Conservation (phyloP, 2,888 invertebrate species). For the Tachina grossa region DNA sequence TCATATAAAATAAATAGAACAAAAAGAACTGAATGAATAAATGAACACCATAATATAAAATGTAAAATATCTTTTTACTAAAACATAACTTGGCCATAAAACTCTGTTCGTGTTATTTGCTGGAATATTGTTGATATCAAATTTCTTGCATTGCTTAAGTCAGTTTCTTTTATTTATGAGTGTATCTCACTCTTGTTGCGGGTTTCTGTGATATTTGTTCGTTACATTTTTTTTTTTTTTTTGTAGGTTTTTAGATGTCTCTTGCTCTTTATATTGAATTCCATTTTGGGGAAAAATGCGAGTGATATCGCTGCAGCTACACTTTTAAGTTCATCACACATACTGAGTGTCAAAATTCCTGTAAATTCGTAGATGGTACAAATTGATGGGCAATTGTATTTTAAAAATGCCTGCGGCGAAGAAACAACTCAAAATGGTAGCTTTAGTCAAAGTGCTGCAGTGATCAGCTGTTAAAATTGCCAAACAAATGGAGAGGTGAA, state of each 20-base stretch:
- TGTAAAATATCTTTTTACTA: constrained; percentile 4
- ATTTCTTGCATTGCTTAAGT: constrained; percentile 26
- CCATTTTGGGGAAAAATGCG: too few relatives aligned
- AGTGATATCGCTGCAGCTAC: too few relatives aligned
- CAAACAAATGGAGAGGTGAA: too few relatives aligned
- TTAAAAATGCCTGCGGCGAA: too few relatives aligned
- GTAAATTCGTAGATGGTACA: too few relatives aligned
- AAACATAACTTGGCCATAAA: constrained; percentile 65
- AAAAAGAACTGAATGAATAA: constrained; percentile 4
- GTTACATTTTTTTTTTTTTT: constrained; percentile 8
- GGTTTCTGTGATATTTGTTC: constrained; percentile 2
- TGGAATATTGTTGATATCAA: constrained; percentile 51
- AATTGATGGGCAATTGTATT: too few relatives aligned
- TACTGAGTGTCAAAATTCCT: too few relatives aligned
- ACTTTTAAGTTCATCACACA: too few relatives aligned
- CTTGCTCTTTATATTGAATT: too few relatives aligned
- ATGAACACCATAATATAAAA: neutral
- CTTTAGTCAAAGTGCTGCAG: too few relatives aligned
- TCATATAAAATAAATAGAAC: constrained; percentile 25
- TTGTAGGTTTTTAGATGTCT: neutral
- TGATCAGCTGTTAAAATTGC: too few relatives aligned
- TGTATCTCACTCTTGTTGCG: constrained; percentile 15
- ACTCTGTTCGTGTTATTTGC: constrained; percentile 57
- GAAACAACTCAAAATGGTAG: too few relatives aligned
- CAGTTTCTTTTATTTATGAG: constrained; percentile 9